phyloP scores from a whole-genome alignment of 2,113 vertebrate genomes.

The Antechinus flavipes region DNA sequence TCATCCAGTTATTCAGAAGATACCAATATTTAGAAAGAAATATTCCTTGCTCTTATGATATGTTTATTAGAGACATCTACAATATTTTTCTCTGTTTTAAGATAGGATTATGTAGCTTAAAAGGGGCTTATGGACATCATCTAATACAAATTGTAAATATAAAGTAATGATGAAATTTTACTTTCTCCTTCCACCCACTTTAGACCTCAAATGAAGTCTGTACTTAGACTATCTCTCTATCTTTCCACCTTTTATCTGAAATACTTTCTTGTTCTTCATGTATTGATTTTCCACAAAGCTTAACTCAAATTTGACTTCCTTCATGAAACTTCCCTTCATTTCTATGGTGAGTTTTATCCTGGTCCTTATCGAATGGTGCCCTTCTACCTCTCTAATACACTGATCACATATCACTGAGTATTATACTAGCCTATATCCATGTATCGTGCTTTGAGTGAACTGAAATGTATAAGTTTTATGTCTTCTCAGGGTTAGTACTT shows the following conservation, averaged over 20 bases:
- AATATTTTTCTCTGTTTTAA: conserved; percentile 43
- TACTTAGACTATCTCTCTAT: not conserved
- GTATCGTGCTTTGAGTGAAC: not conserved
- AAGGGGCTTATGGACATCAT: conserved; percentile 3
- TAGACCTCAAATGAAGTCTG: not conserved
- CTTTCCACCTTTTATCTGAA: not conserved
- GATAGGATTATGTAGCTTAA: not conserved
- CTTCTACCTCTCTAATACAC: not conserved
- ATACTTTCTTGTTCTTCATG: not conserved
- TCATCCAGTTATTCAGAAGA: not conserved
- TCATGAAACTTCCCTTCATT: not conserved
- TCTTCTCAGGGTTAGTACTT: not conserved
- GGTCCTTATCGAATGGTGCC: not conserved
- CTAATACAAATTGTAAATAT: not conserved
- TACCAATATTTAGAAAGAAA: not conserved
- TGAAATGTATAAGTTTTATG: not conserved
- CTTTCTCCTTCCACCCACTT: conserved; percentile 46
- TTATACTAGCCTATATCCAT: not conserved
- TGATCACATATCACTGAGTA: not conserved
- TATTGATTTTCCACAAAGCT: not conserved
- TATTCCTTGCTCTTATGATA: conserved; percentile 30
- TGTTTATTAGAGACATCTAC: conserved; percentile 15
- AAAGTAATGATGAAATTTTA: conserved; percentile 28
- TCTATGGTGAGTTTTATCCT: not conserved
- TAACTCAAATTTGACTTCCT: not conserved